phyloP scores from a whole-genome alignment of 2,113 vertebrate genomes.

The Nibea coibor region DNA sequence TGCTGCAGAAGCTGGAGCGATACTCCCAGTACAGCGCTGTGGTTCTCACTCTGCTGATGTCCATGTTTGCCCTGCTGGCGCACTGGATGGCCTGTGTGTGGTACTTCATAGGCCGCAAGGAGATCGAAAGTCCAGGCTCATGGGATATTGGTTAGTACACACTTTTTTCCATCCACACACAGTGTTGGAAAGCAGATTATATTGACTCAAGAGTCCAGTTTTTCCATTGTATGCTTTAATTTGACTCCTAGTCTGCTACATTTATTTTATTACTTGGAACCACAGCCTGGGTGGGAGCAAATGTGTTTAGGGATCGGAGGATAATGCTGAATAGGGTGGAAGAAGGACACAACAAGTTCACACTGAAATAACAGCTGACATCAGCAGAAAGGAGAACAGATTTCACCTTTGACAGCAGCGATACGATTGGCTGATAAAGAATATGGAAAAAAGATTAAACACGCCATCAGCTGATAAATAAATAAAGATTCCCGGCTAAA shows the following conservation, averaged over 20 bases:
- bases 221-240: not conserved
- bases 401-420: too few species aligned
- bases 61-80: constrained; percentile 87
- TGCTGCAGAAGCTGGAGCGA: constrained; percentile 88
- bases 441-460: too few species aligned
- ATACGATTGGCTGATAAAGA: too few species aligned
- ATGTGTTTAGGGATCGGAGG: too few species aligned
- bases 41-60: constrained; percentile 88
- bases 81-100: constrained; percentile 90
- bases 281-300: too few species aligned
- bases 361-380: too few species aligned
- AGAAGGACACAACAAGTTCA: too few species aligned
- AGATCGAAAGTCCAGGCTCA: constrained; percentile 82
- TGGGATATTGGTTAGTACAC: constrained; percentile 85
- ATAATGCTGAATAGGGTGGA: too few species aligned
- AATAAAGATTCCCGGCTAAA: too few species aligned
- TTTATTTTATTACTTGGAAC: not conserved
- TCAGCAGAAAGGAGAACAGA: too few species aligned
- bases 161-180: not conserved
- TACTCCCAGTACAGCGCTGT: constrained; percentile 89
- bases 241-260: not conserved
- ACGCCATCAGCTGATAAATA: too few species aligned
- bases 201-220: not conserved
- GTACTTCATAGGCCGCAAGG: constrained; percentile 86
- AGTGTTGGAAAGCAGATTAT: not conserved